phyloP scores from a whole-genome alignment of 2,888 invertebrate species.

The Zhengitettix transpicula region DNA sequence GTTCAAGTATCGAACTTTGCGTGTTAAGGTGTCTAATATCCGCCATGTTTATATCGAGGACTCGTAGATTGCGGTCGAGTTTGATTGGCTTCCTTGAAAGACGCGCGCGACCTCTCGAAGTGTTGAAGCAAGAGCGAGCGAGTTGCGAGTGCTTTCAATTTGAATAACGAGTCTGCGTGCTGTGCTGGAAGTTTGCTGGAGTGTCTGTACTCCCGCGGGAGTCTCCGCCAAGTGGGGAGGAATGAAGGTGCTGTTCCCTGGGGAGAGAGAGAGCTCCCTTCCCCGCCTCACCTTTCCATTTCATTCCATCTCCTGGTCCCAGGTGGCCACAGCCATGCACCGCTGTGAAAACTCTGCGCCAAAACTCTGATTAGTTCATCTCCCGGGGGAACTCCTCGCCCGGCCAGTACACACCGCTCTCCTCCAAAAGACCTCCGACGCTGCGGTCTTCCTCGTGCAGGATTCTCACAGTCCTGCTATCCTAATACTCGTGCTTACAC shows the following conservation, averaged over 20 bases:
- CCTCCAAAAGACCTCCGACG: background rate
- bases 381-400: slow-evolving; percentile 4
- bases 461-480: too few relatives aligned
- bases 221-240: slow-evolving; percentile 4
- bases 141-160: too few relatives aligned
- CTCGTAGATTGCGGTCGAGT: too few relatives aligned
- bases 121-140: too few relatives aligned
- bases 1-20: too few relatives aligned
- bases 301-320: slow-evolving; percentile 11
- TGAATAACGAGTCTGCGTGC: too few relatives aligned
- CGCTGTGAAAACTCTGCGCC: slow-evolving; percentile 13
- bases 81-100: too few relatives aligned
- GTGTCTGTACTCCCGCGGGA: background rate
- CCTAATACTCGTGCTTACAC: too few relatives aligned
- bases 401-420: background rate
- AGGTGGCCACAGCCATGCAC: slow-evolving; percentile 8
- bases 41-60: too few relatives aligned
- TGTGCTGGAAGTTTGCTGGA: background rate
- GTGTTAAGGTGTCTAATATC: too few relatives aligned
- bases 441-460: background rate
- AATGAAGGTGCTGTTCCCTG: slow-evolving; percentile 18
- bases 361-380: slow-evolving; percentile 14
- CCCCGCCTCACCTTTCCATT: slow-evolving; percentile 12
- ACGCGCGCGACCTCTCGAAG: too few relatives aligned
- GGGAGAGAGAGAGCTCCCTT: slow-evolving; percentile 16